Evolutionary conservation across 2,113 vertebrate genomes (phyloP).

Genomic region (Anguilla rostrata): DNA sequence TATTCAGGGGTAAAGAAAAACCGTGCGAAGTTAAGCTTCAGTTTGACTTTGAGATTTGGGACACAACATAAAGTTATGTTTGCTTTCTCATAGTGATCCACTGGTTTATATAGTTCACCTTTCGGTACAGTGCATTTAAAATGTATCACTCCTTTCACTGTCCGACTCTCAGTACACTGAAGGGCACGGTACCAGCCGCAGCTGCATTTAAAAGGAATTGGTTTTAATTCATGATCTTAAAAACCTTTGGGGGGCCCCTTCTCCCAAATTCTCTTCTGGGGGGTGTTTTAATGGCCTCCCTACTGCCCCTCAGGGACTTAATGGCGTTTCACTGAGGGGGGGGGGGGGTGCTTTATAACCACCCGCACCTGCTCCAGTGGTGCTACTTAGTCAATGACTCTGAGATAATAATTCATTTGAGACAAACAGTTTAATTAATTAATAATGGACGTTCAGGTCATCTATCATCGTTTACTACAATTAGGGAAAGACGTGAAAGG

Average conservation of each 20-base stretch:
- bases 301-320: constrained; percentile 56
- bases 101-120: not conserved
- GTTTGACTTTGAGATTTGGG: too few species aligned
- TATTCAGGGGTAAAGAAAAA: too few species aligned
- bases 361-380: constrained; percentile 46
- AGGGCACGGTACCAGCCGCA: not conserved
- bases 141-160: not conserved
- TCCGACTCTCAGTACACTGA: not conserved
- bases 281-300: constrained; percentile 19
- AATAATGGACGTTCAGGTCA: not conserved
- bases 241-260: constrained; percentile 12
- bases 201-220: not conserved
- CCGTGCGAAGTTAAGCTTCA: too few species aligned
- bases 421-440: constrained; percentile 59
- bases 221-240: constrained; percentile 12
- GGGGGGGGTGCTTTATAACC: constrained; percentile 51
- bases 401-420: constrained; percentile 61
- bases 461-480: not conserved
- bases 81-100: too few species aligned
- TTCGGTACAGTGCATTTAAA: not conserved
- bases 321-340: too few species aligned
- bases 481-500: not conserved
- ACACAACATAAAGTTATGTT: too few species aligned
- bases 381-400: constrained; percentile 57
- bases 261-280: not conserved